Evolutionary conservation across 2,113 vertebrate genomes (phyloP).

Genomic region (Acrocephalus kingi): DNA sequence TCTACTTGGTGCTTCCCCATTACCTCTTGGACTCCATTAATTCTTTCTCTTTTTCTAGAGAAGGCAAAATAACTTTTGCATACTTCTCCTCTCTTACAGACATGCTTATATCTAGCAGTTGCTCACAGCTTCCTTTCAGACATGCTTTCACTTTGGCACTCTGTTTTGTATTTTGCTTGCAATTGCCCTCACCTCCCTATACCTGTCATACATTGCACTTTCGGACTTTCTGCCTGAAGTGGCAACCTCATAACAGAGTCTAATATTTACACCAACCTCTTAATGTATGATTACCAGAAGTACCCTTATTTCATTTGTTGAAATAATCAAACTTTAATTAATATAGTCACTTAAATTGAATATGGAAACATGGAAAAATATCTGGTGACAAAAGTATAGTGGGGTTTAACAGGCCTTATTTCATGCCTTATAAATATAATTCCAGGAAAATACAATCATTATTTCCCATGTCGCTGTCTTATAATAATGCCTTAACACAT

Average conservation of each 20-base stretch:
- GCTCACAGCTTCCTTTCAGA: not conserved
- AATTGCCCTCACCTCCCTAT: not conserved
- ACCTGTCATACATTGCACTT: not conserved
- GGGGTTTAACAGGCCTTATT: not conserved
- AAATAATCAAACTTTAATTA: not conserved
- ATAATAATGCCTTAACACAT: accelerated
- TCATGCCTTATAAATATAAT: not conserved
- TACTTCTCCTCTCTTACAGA: not conserved
- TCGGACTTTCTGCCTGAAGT: not conserved
- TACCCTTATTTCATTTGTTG: not conserved
- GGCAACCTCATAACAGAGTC: not conserved
- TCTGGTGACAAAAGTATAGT: not conserved
- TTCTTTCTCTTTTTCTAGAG: not conserved
- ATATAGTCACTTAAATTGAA: not conserved
- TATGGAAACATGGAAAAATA: not conserved
- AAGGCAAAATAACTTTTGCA: not conserved
- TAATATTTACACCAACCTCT: not conserved
- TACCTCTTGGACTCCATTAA: not conserved
- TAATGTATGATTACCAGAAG: not conserved
- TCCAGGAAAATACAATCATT: not conserved
- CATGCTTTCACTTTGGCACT: not conserved
- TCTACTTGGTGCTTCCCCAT: not conserved
- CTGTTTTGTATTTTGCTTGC: not conserved
- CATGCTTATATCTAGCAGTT: not conserved
- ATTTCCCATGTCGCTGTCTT: not conserved